Base-by-base conservation (phyloP, 2,888 invertebrate species). In the Eristalis intricaria region DNA sequence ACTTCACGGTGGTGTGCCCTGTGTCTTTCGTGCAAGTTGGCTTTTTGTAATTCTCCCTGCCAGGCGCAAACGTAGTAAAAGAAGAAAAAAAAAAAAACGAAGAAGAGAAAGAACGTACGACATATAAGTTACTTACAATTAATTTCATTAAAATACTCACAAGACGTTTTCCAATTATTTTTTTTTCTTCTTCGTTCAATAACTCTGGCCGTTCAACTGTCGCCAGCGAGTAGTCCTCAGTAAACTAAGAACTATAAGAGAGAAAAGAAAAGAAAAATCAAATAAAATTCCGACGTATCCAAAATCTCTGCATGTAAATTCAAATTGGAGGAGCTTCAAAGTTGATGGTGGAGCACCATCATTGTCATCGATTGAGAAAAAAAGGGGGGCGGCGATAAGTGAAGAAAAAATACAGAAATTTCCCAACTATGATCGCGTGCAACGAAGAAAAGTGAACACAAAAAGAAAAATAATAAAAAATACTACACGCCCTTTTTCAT, bases 281-380 rank as follows among this genome's bases (percentile, higher is more conserved):
- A 26, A 60, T 26, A 56, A 69, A 66, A 79, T 29, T 35, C 65
- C 35, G 19, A 50, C 50, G 50, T 50, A 50, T 50, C 50, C 50
- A 19, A 65, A 81, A 40, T 50, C 58, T 65, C 66, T 22, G 71
- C 82, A 82, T 71, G 82, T 75, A 43, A 32, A 79, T 70, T 32
- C 68, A 71, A 75, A 66, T 61, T 71, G 68, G 75, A 50, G 50
- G 19, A 83, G 68, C 75, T 66, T 60, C 83, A 79, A 71, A 83
- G 74, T 79, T 68, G 83, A 83, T 83, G 83, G 82, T 87, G 84
- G 84, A 87, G 87, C 84, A 84, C 87, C 87, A 87, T 84, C 87
- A 84, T 80, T 84, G 87, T 84, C 79, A 87, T 87, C 87, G 87
- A 87, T 87, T 87, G 79, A 87, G 83, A 84, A 84, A 84, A 74